phyloP scores from a whole-genome alignment of 1,140 invertebrate genomes.

The Eurosta solidaginis region DNA sequence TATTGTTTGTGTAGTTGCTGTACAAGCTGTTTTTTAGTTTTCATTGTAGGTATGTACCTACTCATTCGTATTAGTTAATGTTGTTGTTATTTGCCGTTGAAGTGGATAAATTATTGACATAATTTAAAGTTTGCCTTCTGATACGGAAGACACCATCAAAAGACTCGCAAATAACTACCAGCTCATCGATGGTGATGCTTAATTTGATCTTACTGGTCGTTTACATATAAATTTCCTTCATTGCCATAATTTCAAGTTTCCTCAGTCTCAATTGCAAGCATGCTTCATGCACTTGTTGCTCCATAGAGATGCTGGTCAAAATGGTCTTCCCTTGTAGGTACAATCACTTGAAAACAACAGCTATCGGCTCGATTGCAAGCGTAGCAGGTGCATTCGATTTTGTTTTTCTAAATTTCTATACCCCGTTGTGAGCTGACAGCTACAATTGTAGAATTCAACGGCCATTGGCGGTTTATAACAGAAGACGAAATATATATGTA shows the following conservation, averaged over 20 bases:
- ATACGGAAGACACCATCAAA: constrained; percentile 13
- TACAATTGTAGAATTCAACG: too few species aligned
- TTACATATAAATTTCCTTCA: background rate
- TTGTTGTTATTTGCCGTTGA: constrained; percentile 1
- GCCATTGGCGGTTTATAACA: too few species aligned
- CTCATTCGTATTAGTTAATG: too few species aligned
- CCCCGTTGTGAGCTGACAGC: too few species aligned
- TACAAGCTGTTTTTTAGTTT: background rate
- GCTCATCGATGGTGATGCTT: background rate
- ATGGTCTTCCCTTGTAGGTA: background rate
- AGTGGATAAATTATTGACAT: constrained; percentile 23
- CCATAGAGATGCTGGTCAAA: background rate
- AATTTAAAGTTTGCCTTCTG: constrained; percentile 23
- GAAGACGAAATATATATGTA: too few species aligned
- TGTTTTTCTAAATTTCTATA: too few species aligned
- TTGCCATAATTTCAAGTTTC: too few species aligned
- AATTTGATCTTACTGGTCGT: background rate
- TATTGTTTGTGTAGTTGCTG: background rate
- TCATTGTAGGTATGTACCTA: too few species aligned
- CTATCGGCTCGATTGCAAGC: background rate
- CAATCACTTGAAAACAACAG: background rate
- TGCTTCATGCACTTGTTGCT: background rate
- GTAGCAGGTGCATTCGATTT: constrained; percentile 4
- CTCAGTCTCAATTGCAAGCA: background rate
- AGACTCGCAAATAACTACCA: too few species aligned